Evolutionary conservation across 2,113 vertebrate genomes (phyloP).

Genomic region (Phalacrocorax brasilianus): DNA sequence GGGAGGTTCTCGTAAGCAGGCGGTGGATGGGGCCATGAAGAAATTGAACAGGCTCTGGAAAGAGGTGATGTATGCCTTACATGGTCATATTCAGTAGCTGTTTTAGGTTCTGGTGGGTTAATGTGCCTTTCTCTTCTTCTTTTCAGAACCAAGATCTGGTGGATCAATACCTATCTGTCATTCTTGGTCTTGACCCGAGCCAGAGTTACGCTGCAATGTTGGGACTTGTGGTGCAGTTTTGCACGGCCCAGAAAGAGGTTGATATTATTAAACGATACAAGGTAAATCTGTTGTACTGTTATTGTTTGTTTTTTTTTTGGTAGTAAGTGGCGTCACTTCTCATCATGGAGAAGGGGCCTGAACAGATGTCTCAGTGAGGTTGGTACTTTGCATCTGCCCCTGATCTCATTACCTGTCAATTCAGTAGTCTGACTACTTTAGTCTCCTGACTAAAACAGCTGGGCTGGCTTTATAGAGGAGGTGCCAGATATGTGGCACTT

Average conservation of each 20-base stretch:
- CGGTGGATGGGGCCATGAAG: conserved; percentile 83
- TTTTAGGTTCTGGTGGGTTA: not conserved
- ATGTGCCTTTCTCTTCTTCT: not conserved
- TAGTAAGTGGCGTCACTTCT: not conserved
- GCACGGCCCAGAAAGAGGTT: conserved; percentile 84
- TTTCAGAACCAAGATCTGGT: conserved; percentile 85
- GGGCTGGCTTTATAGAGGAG: not conserved
- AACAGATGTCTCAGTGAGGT: not conserved
- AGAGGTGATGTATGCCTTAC: conserved; percentile 71
- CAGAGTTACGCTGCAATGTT: conserved; percentile 82
- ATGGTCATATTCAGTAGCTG: not conserved
- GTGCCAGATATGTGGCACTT: not conserved
- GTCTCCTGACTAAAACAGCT: not conserved
- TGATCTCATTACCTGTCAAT: not conserved
- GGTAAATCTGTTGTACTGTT: conserved; percentile 57
- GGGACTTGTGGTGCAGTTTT: conserved; percentile 88
- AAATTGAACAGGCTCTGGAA: conserved; percentile 88
- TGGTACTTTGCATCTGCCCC: not conserved
- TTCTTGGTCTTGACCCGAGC: conserved; percentile 86
- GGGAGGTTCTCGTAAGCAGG: conserved; percentile 87
- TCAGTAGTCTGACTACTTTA: not conserved
- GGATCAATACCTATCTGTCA: conserved; percentile 85
- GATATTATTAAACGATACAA: conserved; percentile 83
- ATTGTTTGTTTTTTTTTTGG: too few species aligned
- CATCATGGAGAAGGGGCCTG: not conserved